phyloP scores from a whole-genome alignment of 2,888 invertebrate genomes.

The Scaeva pyrastri region DNA sequence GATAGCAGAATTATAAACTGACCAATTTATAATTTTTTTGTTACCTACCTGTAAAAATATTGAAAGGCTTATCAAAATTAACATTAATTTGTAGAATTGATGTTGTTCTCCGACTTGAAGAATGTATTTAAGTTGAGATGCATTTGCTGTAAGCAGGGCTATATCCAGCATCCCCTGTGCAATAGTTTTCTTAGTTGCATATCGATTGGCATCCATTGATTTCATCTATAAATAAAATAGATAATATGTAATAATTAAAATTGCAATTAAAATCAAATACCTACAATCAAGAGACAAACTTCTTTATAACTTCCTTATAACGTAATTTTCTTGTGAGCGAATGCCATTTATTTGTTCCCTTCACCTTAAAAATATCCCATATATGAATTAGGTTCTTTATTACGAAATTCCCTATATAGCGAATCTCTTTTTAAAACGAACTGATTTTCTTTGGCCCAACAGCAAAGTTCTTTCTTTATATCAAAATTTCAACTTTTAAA shows the following conservation, averaged over 20 bases:
- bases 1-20: neutral
- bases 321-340: too few relatives aligned
- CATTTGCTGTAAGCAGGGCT: constrained; percentile 93
- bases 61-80: constrained; percentile 91
- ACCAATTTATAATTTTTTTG: neutral
- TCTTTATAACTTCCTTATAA: too few relatives aligned
- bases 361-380: too few relatives aligned
- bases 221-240: constrained; percentile 86
- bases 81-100: constrained; percentile 93
- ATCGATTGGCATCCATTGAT: constrained; percentile 92
- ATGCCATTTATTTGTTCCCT: too few relatives aligned
- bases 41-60: constrained; percentile 91
- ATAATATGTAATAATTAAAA: neutral
- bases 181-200: constrained; percentile 96
- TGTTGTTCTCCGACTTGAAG: constrained; percentile 93
- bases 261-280: neutral
- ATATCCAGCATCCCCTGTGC: constrained; percentile 96
- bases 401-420: too few relatives aligned
- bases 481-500: too few relatives aligned
- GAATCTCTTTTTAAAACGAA: too few relatives aligned
- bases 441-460: too few relatives aligned
- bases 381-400: too few relatives aligned
- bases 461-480: too few relatives aligned
- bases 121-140: constrained; percentile 94
- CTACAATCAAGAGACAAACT: too few relatives aligned